A percentile compares a stretch with the other conserved stretches of the same genome.
Evolutionary conservation across 2,888 invertebrate species (phyloP).

Genomic region (Campoplex nolae): DNA sequence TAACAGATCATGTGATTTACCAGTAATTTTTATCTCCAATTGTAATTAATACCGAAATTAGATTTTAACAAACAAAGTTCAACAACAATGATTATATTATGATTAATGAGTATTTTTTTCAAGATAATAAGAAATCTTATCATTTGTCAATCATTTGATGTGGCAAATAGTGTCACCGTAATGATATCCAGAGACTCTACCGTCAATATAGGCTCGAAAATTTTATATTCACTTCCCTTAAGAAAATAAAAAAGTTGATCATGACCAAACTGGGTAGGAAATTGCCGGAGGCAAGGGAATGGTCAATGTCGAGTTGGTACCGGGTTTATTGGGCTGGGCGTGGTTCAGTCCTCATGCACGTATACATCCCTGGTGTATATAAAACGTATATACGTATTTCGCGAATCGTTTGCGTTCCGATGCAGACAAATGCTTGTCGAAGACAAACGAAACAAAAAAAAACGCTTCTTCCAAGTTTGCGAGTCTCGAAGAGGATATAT

Average conservation of each 20-base stretch:
- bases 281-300: slow-evolving; percentile 68
- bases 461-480: slow-evolving; percentile 29
- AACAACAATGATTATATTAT: not conserved
- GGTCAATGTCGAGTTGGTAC: slow-evolving; percentile 76
- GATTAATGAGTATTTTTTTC: not conserved
- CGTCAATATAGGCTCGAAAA: not conserved
- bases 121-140: not conserved
- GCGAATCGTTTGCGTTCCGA: slow-evolving; percentile 66
- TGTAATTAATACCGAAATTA: not conserved
- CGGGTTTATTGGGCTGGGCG: slow-evolving; percentile 76
- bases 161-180: not conserved
- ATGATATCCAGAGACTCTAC: too few species aligned
- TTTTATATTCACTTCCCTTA: slow-evolving; percentile 26
- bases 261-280: slow-evolving; percentile 38
- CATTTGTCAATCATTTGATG: not conserved
- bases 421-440: slow-evolving; percentile 40
- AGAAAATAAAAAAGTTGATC: slow-evolving; percentile 48
- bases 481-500: slow-evolving; percentile 73
- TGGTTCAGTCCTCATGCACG: slow-evolving; percentile 67
- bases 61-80: not conserved
- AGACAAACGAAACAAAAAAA: slow-evolving; percentile 22
- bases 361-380: slow-evolving; percentile 49
- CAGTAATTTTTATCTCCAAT: not conserved
- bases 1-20: not conserved
- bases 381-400: slow-evolving; percentile 44